Conservation (phyloP, 2,797 vertebrate species). For the Gobionotothen gibberifrons region DNA sequence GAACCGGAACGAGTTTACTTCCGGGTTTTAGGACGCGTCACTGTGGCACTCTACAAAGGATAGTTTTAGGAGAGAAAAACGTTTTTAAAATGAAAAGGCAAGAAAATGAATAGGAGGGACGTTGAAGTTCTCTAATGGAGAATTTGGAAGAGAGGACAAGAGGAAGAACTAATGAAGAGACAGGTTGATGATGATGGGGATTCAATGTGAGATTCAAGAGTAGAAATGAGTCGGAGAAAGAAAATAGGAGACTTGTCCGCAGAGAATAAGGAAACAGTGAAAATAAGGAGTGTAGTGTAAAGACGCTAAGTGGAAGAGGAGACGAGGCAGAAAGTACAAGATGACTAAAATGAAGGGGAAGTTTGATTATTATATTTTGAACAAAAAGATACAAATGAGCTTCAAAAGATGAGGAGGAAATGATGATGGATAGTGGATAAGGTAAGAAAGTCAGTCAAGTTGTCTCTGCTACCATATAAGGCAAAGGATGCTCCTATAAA, state of each 20-base stretch:
- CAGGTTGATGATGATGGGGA: conserved; percentile 1
- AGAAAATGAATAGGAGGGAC: conserved; percentile 8
- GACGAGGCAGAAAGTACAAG: neutral
- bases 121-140: conserved; percentile 16
- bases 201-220: conserved; percentile 13
- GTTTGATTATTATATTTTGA: conserved; percentile 45
- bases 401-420: conserved; percentile 3
- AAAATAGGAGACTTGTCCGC: neutral
- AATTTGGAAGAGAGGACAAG: conserved; percentile 9
- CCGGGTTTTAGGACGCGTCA: too few relatives aligned
- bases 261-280: conserved; percentile 9
- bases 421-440: conserved; percentile 23
- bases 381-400: conserved; percentile 24
- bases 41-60: neutral
- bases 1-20: too few relatives aligned
- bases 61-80: neutral
- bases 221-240: neutral
- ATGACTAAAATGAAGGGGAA: conserved; percentile 19
- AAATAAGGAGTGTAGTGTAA: neutral
- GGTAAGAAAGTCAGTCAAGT: conserved; percentile 4
- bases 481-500: conserved; percentile 21
- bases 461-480: neutral
- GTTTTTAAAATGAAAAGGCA: conserved; percentile 5
- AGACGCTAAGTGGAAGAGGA: neutral
- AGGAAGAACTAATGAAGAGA: conserved; percentile 27